Base-by-base conservation (phyloP, 2,113 vertebrate genomes). In the Panthera tigris region DNA sequence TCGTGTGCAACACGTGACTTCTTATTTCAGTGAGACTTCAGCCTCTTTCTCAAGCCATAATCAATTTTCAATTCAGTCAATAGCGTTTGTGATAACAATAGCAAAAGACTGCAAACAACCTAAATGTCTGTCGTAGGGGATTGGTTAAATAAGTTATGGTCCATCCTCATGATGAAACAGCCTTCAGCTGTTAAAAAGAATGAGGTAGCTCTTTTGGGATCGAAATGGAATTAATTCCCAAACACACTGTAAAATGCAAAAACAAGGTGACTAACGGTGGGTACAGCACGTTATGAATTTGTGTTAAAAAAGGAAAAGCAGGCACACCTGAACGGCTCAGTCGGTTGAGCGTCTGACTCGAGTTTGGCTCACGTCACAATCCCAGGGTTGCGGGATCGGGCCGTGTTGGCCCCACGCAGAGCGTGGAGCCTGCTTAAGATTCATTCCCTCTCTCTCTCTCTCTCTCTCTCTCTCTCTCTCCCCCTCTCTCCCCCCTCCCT, bases 1-100 rank as follows among this genome's bases (percentile, higher is more conserved):
- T 52, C 50, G n/a, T 74, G 7, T 66, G 85, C 41, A 73, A 89
- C 52, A 73, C 73, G 31, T n/a, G 55, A 94, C 39, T 82, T 41
- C 73, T 92, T 96, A 89, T 94, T 97, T 94, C 48, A 81, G 1
- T 84, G 85, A 88, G 55, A 41, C 27, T 66, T 88, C 89, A 92
- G 52, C 65, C 14, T 94, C 33, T 94, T 45, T 36, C 36, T 92
- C 52, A 94, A 66, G 36, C n/a, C 95, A 92, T 68, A 84, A 57
- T 80, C 63, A 66, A 48, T 19, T 50, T 84, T 94, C 52, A 84
- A 19, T 84, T 89, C 63, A 89, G 45, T 85, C 74, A 85, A 19
- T 65, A 84, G 33, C 18, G 13, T 48, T 55, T 88, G 39, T 69
- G 36, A 68, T 73, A 93, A 88, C 11, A 85, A 91, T 65, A 82